Base-by-base conservation (phyloP, 2,888 invertebrate genomes). In the Drosophila subsilvestris region DNA sequence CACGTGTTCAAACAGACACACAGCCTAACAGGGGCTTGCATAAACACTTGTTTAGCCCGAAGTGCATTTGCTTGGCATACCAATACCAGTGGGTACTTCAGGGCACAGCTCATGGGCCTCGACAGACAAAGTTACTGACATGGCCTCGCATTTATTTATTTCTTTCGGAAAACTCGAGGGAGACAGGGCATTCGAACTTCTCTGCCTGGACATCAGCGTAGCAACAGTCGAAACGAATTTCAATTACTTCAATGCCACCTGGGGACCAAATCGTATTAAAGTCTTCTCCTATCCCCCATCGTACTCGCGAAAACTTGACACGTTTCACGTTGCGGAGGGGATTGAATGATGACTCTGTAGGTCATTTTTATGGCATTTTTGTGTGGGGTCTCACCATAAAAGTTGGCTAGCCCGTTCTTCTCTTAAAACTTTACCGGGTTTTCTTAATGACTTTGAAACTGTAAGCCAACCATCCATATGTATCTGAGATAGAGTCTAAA, bases 391-490 rank as follows among this genome's bases (percentile, higher is more conserved):
- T 10, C 25, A 43, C 55, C 25, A 56, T 49, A 55, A 71, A 69
- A 70, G 55, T 47, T 68, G 29, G 27, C 12, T n/a, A 37, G 61
- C 61, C 61, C 60, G 60, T 67, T 43, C 32, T 14, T 14, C 32
- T 14, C 5, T 32, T 0, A 56, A 55, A 74, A 66, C 67, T 57
- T 72, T 50, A 55, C 65, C 73, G 60, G 29, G 60, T 62, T 66
- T 56, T 79, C 82, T 79, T 86, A 83, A 83, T 86, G 82, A 79
- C 85, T 84, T 84, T 77, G 74, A 84, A 84, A 37, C 10, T 10
- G 75, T 73, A 63, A 49, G 44, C 27, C 69, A 68, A 10, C 29
- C 29, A 29, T 3, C 29, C 29, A 12, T 68, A 59, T 68, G 69
- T 68, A 59, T 51, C 68, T 29, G 29, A 10, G 29, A 29, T 14